Base-by-base conservation (phyloP, 2,888 invertebrate genomes). In the Caenorhabditis panamensis region DNA sequence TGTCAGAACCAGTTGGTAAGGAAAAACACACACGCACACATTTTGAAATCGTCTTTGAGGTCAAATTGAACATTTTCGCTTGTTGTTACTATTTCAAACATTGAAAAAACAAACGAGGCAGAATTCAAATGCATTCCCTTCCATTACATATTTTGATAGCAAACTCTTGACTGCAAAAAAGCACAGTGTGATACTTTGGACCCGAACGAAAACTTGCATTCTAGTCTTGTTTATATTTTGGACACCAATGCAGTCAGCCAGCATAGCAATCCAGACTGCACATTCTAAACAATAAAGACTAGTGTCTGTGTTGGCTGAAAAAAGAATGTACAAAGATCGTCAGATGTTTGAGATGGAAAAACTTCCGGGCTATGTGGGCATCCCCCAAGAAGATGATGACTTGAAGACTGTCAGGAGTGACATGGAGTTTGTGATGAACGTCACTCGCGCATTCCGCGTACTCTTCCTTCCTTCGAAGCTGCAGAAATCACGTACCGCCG, bases 381-480 rank as follows among this genome's bases (percentile, higher is more conserved):
- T 53, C 24, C 53, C 53, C 26, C 53, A 41, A 41, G 41, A 41
- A 6, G 41, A 41, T 41, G 11, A 16, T 36, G 13, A 16, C 5
- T 4, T 6, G 47, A 47, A 47, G 47, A 47, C n/a, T n/a, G 47
- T 56, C 44, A 18, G 5, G 47, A 18, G 18, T 47, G 47, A 18
- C 47, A 4, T n/a, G 56, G 58, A 72, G 58, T 66, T 64, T 51
- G 63, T 59, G 54, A n/a, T 13, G 59, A 73, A 64, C 73, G 73
- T 73, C 73, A 73, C 31, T 51, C 16, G 49, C 59, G 59, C 49
- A 73, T 73, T 64, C 64, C 37, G 28, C 63, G 72, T 72, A 64
- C 72, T 64, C 72, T 16, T n/a, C 16, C 44, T 53, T 18, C 62
- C 16, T 20, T 49, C 28, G 54, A 62, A 24, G 36, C 62, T 71